Conservation (phyloP, 2,888 invertebrate genomes). For the Mythimna albipuncta region DNA sequence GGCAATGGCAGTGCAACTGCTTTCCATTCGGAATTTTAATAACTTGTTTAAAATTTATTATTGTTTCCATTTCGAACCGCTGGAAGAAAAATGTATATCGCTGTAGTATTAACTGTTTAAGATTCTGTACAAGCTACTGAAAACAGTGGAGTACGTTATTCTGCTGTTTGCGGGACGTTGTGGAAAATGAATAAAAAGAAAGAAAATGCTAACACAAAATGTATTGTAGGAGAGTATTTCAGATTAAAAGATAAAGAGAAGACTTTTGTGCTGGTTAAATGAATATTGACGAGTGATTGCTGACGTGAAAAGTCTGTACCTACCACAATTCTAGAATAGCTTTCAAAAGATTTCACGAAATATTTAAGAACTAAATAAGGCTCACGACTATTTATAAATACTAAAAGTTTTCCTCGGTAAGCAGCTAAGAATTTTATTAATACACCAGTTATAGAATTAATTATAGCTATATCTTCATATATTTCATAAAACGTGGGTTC, state of each 20-base stretch:
- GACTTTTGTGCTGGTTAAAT: neutral
- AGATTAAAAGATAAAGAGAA: conserved; percentile 10
- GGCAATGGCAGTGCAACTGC: conserved; percentile 48
- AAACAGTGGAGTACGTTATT: conserved; percentile 52
- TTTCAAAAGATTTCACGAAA: neutral
- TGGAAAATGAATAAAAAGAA: conserved; percentile 28
- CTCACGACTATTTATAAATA: neutral
- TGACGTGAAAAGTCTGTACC: neutral
- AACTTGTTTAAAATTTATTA: conserved; percentile 54
- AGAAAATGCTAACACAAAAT: conserved; percentile 38
- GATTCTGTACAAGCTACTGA: conserved; percentile 50
- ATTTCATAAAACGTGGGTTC: conserved; percentile 33
- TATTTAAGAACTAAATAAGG: neutral
- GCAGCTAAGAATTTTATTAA: conserved; percentile 2
- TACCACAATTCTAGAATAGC: neutral
- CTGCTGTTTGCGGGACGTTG: conserved; percentile 47
- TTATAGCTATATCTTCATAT: conserved; percentile 6
- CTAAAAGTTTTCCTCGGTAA: neutral
- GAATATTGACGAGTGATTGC: neutral
- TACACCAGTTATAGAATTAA: conserved; percentile 7
- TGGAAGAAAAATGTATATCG: conserved; percentile 42
- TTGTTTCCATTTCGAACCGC: conserved; percentile 42
- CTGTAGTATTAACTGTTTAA: conserved; percentile 47
- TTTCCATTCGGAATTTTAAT: conserved; percentile 58
- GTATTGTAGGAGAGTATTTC: conserved; percentile 27